A percentile compares a stretch with the other conserved stretches of the same genome.
Evolutionary conservation across 2,888 invertebrate genomes (phyloP).

Genomic region (Lasiommata megera): DNA sequence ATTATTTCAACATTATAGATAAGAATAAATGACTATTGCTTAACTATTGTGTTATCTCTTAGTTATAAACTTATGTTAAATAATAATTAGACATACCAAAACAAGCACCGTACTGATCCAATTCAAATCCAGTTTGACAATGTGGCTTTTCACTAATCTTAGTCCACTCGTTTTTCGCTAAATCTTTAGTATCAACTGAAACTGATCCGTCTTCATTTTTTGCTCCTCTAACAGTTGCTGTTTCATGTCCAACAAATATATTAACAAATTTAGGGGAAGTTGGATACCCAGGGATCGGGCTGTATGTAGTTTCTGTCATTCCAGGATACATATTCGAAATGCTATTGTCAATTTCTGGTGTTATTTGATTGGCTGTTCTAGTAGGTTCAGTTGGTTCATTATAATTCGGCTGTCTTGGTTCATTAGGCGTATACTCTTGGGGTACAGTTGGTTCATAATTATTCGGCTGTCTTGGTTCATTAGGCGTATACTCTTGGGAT

Average conservation of each 20-base stretch:
- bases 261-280: slow-evolving; percentile 45
- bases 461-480: neutral
- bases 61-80: no score
- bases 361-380: neutral
- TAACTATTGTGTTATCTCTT: no score
- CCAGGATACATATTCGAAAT: slow-evolving; percentile 27
- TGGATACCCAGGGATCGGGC: slow-evolving; percentile 36
- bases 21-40: no score
- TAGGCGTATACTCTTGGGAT: neutral
- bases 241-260: slow-evolving; percentile 46
- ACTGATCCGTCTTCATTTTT: slow-evolving; percentile 51
- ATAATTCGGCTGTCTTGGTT: slow-evolving; percentile 2
- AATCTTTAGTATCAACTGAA: slow-evolving; percentile 47
- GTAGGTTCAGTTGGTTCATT: slow-evolving; percentile 7
- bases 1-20: no score
- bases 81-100: slow-evolving; percentile 72
- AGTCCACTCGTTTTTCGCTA: slow-evolving; percentile 61
- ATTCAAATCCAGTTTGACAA: slow-evolving; percentile 77
- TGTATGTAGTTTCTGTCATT: slow-evolving; percentile 41
- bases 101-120: slow-evolving; percentile 80
- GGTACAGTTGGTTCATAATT: neutral
- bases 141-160: slow-evolving; percentile 47
- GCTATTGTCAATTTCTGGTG: slow-evolving; percentile 25
- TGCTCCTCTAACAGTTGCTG: slow-evolving; percentile 45
- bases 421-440: neutral